Base-by-base conservation (phyloP, 2,797 vertebrate genomes). In the Pangasius macronema region DNA sequence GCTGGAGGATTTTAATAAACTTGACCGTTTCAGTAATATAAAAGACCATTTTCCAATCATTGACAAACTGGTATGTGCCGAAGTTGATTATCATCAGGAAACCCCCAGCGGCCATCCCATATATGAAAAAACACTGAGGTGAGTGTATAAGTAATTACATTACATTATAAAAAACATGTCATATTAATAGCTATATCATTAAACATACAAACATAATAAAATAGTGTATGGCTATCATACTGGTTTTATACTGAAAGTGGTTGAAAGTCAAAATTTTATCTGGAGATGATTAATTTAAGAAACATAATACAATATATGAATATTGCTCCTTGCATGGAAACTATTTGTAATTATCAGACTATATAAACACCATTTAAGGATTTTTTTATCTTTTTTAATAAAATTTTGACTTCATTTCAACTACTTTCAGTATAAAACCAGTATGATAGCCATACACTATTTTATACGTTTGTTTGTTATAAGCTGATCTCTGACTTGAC, bases 21-120 rank as follows among this genome's bases (percentile, higher is more conserved):
- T 1, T 11, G 20, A 80, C 20, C 53, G 76, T 36, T 36, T 36
- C 20, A 24, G 76, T 5, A 36, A 6, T 6, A 39, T 59, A 36
- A 80, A 80, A 24, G 20, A 80, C 18, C 76, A 80, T 80, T 80
- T 80, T 10, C 76, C 76, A 36, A 36, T 80, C 0, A 80, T 80
- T 80, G 53, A 80, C 57, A 80, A 80, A 80, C 76, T 80, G 76
- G 76, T 80, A 24, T 80, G 53, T 24, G 76, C 76, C 59, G 57
- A 80, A 80, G 76, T 57, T 27, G 53, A 57, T 36, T 57, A 39
- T 57, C 53, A 39, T 57, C 76, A 80, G 30, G 18, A 57, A 57
- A 57, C 30, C 53, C 76, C 53, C 3, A 8, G 6, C 9, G 0
- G 10, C 20, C 53, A 80, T 80, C 76, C 20, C 0, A 53, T 80